phyloP scores from a whole-genome alignment of 2,888 invertebrate species.

The Machimus atricapillus region DNA sequence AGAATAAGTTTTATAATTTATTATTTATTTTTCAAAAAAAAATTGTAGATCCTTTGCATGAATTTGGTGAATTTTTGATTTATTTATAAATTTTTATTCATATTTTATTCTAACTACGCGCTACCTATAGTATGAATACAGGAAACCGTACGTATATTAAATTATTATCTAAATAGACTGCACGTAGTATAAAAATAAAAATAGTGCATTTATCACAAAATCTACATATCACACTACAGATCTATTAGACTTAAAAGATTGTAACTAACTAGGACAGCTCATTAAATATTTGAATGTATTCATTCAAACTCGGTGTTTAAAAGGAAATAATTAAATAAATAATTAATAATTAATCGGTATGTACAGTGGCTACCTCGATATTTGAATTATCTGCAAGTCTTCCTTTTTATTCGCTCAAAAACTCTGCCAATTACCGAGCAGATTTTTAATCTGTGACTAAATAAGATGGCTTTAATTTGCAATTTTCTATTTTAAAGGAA shows the following conservation, averaged over 20 bases:
- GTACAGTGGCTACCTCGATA: neutral
- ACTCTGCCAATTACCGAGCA: neutral
- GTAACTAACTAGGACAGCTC: neutral
- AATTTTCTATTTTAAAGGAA: no score
- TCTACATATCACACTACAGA: neutral
- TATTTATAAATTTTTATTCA: neutral
- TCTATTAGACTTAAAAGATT: neutral
- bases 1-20: neutral
- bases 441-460: neutral
- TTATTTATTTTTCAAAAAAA: no score
- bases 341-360: neutral
- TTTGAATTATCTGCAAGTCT: neutral
- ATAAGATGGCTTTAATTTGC: no score
- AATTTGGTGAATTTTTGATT: neutral
- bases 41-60: neutral
- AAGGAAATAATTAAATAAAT: neutral
- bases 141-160: neutral
- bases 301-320: neutral
- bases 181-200: neutral
- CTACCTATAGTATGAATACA: neutral
- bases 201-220: neutral
- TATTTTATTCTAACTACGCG: neutral
- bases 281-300: neutral
- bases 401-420: no score
- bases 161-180: neutral